These are phyloP conservation scores for Montipora foliosa DNA, from an alignment of 64 coral and sea anemone species.

Conservation along the genomic window DNA sequence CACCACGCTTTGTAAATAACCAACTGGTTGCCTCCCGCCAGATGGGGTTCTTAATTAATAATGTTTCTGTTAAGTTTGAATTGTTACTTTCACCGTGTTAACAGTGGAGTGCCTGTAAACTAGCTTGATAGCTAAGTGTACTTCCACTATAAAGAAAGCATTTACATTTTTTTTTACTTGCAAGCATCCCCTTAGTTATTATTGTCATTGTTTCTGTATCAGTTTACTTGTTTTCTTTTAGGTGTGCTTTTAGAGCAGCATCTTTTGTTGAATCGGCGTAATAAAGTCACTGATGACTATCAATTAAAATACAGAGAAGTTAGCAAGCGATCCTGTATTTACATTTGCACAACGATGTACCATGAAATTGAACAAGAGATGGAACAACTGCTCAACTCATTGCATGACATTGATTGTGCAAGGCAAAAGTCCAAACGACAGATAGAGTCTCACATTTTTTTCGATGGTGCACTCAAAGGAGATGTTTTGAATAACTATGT, in stretches of 20 bases:
- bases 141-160: too few relatives aligned
- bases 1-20: too few relatives aligned
- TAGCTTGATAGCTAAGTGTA: too few relatives aligned
- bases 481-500: conserved; percentile 87
- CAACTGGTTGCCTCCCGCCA: too few relatives aligned
- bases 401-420: conserved; percentile 83
- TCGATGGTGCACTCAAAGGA: conserved; percentile 90
- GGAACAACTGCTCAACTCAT: conserved; percentile 89
- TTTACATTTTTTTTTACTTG: too few relatives aligned
- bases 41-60: too few relatives aligned
- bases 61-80: too few relatives aligned
- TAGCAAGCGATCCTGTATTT: conserved; percentile 70
- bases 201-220: not conserved
- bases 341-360: conserved; percentile 98
- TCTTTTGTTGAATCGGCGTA: conserved; percentile 88
- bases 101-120: too few relatives aligned
- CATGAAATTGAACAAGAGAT: conserved; percentile 92
- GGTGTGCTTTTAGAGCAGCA: conserved; percentile 88
- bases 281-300: conserved; percentile 91
- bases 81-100: too few relatives aligned
- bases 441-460: conserved; percentile 96
- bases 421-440: conserved; percentile 66
- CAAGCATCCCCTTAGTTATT: not conserved
- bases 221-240: conserved; percentile 19
- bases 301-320: conserved; percentile 72